Base-by-base conservation (phyloP, 2,888 invertebrate genomes). In the Gasteruption jaculator region DNA sequence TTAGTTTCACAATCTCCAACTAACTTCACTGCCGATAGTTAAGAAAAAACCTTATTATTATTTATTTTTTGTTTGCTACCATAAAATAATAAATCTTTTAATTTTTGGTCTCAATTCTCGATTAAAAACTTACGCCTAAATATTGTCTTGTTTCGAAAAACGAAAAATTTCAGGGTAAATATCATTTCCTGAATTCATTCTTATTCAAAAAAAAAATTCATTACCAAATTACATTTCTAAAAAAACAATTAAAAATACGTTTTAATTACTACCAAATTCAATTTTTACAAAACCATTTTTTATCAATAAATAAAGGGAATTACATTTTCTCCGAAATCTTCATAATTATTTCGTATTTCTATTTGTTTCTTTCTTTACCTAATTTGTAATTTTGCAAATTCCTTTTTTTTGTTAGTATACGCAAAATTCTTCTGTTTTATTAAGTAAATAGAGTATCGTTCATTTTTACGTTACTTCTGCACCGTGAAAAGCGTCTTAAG, bases 81-180 rank as follows among this genome's bases (percentile, higher is more conserved):
- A 18, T 37, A 45, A 58, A 53, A 53, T 51, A 55, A 58, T 56
- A 62, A 64, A 56, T 51, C 49, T 49, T 54, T 59, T 62, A 63
- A 64, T 65, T 68, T 68, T 68, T 69, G 68, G 68, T 68, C 63
- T 67, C 59, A 53, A 52, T 66, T 56, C 51, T 54, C n/a, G n/a
- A n/a, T n/a, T n/a, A n/a, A n/a, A n/a, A 61, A 60, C 66, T 65
- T 68, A 68, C 49, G 58, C 58, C 65, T 68, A 68, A 60, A 68
- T 68, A 68, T 69, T 68, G 65, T 68, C 67, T 60, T 55, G 47
- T 63, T 62, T n/a, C n/a, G 55, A 44, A 60, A 57, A 61, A 52
- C 42, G 50, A 43, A n/a, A n/a, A 50, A 51, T 44, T 49, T 49
- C 27, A 50, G 37, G 27, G 34, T 21, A 43, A 44, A 27, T 32